Base-by-base conservation (phyloP, 2,797 vertebrate genomes). In the Pogonophryne albipinna region DNA sequence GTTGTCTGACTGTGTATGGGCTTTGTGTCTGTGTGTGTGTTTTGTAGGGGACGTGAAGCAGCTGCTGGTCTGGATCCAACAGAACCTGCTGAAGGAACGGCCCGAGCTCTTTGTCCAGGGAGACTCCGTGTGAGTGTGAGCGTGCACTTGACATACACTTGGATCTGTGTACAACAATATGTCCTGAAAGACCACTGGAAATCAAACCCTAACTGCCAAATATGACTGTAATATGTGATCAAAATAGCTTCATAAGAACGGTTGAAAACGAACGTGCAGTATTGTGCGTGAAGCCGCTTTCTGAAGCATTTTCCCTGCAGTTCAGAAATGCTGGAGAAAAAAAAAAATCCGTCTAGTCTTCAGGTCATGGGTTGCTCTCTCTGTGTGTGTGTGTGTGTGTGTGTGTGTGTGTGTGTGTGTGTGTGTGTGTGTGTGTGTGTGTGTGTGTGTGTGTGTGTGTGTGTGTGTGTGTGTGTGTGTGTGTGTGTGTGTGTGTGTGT, bases 91-190 rank as follows among this genome's bases (percentile, higher is more conserved):
- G 79, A 99, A 97, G 93, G 97, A 99, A 79, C 94, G 97, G 23
- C 96, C 97, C 0, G 97, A 99, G 89, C 94, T 99, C 87, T 99
- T 99, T 93, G 94, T 99, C 85, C 97, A 99, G 89, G 98, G 98
- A 79, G 95, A 98, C 71, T 96, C 97, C 16, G 98, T 99, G 98
- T 99, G 91, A 98, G 98, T 97, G 71, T 74, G 55, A 70, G 53
- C 56, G 44, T 66, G 82, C 82, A 80, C 81, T 79, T 87, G 84
- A 89, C 83, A 85, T 80, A 80, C 83, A 84, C 83, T 85, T 89
- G 84, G 78, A 85, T 79, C 51, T 50, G 17, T 44, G 71, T 13
- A n/a, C 57, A 49, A 47, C 63, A 20, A 34, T 34, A 49, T 58
- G 23, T 67, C 51, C 53, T 38, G 15, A 51, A 20, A 68, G 15